Conservation (phyloP, 2,113 vertebrate genomes). For the Hystrix brachyura region DNA sequence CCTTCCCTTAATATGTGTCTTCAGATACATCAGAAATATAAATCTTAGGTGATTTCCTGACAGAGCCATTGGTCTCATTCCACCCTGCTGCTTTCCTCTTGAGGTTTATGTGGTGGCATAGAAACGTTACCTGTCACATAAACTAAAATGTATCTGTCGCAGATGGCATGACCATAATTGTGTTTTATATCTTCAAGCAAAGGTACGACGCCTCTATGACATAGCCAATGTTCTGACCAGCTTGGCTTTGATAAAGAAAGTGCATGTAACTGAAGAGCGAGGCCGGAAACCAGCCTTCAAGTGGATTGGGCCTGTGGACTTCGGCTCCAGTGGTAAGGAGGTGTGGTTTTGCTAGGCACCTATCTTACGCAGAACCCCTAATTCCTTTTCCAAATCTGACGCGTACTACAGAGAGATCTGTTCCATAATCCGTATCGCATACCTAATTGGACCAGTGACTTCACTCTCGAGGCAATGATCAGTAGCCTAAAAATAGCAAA, state of each 20-base stretch:
- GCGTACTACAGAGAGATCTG: background rate
- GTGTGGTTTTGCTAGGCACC: background rate
- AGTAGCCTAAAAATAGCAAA: background rate
- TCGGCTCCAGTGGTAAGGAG: conserved; percentile 85
- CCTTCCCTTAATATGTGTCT: conserved; percentile 45
- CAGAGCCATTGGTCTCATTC: background rate
- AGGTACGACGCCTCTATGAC: conserved; percentile 96
- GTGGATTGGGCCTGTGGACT: conserved; percentile 95
- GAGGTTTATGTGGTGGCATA: background rate
- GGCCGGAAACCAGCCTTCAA: conserved; percentile 96
- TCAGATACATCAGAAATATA: background rate
- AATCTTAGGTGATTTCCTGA: background rate
- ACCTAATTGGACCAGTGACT: background rate
- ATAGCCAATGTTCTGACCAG: conserved; percentile 97
- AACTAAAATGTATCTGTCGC: background rate
- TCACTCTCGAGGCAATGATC: background rate
- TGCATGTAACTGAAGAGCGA: conserved; percentile 93
- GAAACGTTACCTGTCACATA: background rate
- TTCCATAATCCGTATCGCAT: background rate
- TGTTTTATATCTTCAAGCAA: conserved; percentile 89
- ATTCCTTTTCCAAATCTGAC: background rate
- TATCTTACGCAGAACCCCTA: background rate
- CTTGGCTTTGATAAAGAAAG: conserved; percentile 94
- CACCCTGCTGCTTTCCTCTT: background rate
- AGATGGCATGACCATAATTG: background rate